Evolutionary conservation across 2,888 invertebrate species (phyloP), one percentile per base, ranked within the genome.

Genomic region (Carpatolechia fugitivella): DNA sequence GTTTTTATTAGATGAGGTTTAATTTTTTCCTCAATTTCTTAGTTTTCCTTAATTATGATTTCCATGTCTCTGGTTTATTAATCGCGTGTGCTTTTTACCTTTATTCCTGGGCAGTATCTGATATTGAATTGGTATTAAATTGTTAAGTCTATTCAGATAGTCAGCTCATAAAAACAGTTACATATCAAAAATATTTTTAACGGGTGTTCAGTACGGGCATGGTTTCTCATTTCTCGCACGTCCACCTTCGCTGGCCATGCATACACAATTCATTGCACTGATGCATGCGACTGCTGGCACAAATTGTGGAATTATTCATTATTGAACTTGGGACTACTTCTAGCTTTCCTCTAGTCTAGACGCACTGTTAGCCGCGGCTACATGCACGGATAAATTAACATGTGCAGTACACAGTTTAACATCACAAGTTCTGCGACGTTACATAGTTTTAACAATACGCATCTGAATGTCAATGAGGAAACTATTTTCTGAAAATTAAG

Each of bases 261-360:
- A 78, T 78, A 78, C 74, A 64, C 63, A 77, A 72, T 48, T 56
- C 63, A 58, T 61, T 71, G 72, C 70, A 72, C 62, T 64, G 69
- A 70, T 71, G 69, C 70, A 80, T 78, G 74, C 74, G 73, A 76
- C 66, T 75, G 72, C 71, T 64, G 60, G 59, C 58, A 65, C 63
- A 68, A 69, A 73, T 74, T 64, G 75, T 71, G 65, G 75, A 81
- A 79, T 79, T 74, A 78, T 77, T 80, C 72, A 78, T 79, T 70
- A 66, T 69, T 63, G 68, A 63, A 65, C 72, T 68, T 51, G 18
- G 20, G 8, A 52, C 48, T 54, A 35, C 47, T 57, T 57, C 57
- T 55, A 57, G 48, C 48, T 47, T 48, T 52, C 35, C 41, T 50
- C 50, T 50, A 38, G 50, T 36, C 38, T 5, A 5, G 47, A 13